Conservation (phyloP, 2,888 invertebrate genomes). For the Lydus trimaculatus region DNA sequence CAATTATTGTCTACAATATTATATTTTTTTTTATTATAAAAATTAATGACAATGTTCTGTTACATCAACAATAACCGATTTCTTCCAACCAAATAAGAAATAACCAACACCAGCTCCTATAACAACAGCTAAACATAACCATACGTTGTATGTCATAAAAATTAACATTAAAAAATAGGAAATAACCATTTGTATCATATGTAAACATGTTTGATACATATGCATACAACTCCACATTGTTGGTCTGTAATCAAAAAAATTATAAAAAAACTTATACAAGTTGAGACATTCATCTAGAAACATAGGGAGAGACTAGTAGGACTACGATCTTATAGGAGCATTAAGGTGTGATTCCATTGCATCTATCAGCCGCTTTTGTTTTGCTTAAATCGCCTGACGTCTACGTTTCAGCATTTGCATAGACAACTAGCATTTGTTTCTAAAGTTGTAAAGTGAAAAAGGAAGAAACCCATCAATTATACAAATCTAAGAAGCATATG, state of each 20-base stretch:
- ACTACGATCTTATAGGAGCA: no score
- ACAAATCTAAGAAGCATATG: no score
- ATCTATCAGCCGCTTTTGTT: no score
- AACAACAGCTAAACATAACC: constrained; percentile 90
- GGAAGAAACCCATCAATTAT: no score
- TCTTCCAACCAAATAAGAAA: constrained; percentile 96
- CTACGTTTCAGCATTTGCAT: no score
- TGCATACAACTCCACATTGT: constrained; percentile 86
- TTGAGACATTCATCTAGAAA: no score
- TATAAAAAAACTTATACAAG: neutral
- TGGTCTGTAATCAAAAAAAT: constrained; percentile 68
- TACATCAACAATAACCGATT: constrained; percentile 90
- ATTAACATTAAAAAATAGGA: constrained; percentile 96
- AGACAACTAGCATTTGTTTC: no score
- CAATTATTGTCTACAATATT: constrained; percentile 2
- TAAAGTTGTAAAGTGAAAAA: no score
- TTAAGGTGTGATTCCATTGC: no score
- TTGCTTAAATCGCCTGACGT: no score
- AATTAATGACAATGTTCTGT: constrained; percentile 93
- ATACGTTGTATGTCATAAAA: constrained; percentile 97
- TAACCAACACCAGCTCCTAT: constrained; percentile 90
- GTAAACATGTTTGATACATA: constrained; percentile 85
- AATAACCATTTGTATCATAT: constrained; percentile 87
- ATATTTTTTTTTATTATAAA: neutral
- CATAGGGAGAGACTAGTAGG: no score